Conservation (phyloP, 2,113 vertebrate species). For the Morone chrysops region DNA sequence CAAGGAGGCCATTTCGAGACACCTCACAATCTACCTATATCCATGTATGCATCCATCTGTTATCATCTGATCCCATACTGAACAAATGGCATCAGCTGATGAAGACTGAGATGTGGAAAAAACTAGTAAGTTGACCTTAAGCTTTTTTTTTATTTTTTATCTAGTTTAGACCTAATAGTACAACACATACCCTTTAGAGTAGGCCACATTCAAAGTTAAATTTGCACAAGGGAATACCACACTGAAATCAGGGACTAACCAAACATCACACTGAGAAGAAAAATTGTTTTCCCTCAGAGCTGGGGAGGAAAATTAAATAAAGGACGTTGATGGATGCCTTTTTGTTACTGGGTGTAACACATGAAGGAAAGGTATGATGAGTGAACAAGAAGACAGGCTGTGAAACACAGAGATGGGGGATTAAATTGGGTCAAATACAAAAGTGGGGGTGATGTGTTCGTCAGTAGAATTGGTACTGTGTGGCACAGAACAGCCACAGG, state of each 20-base stretch:
- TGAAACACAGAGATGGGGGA: conserved; percentile 38
- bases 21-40: background rate
- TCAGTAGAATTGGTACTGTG: conserved; percentile 41
- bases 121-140: background rate
- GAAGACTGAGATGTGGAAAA: background rate
- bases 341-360: conserved; percentile 12
- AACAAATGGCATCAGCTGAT: background rate
- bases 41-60: background rate
- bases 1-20: background rate
- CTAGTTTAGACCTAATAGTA: background rate
- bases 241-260: conserved; percentile 12
- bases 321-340: background rate
- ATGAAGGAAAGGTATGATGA: background rate
- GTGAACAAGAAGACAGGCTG: conserved; percentile 20
- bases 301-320: background rate
- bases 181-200: background rate
- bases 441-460: conserved; percentile 49
- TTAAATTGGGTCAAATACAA: conserved; percentile 64
- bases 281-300: background rate
- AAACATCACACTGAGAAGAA: conserved; percentile 9
- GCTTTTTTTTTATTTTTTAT: background rate
- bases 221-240: background rate
- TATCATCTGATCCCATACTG: background rate
- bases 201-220: background rate
- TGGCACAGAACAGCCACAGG: conserved; percentile 58